Conservation (phyloP, 2,888 invertebrate genomes). For the Teleiodes luculella region DNA sequence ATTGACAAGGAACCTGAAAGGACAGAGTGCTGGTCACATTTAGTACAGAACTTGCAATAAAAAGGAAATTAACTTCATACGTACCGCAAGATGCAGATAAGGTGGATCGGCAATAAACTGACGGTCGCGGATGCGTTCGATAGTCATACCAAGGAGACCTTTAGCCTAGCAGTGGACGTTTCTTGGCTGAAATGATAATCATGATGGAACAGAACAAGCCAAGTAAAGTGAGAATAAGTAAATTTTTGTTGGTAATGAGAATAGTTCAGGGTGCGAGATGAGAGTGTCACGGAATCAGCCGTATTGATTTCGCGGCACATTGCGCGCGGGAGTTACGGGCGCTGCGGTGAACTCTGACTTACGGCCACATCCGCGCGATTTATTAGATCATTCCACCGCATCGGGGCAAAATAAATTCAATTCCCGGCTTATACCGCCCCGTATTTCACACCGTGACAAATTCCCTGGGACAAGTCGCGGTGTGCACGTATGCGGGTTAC, state of each 20-base stretch:
- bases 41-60: too few species aligned
- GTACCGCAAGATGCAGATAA: too few species aligned
- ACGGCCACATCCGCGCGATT: constrained; percentile 62
- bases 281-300: constrained; percentile 39
- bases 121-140: background rate
- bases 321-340: constrained; percentile 58
- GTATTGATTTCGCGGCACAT: constrained; percentile 76
- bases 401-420: constrained; percentile 66
- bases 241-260: background rate
- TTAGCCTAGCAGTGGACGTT: background rate
- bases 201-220: too few species aligned
- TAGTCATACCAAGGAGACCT: background rate
- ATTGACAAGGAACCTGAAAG: too few species aligned
- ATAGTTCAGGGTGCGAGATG: background rate
- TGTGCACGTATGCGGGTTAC: constrained; percentile 53
- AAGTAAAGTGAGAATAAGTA: too few species aligned
- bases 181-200: too few species aligned
- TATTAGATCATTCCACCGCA: constrained; percentile 69
- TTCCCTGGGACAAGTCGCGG: constrained; percentile 33
- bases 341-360: constrained; percentile 62
- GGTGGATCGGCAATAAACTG: too few species aligned
- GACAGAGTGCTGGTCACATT: too few species aligned
- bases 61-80: too few species aligned
- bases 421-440: constrained; percentile 45
- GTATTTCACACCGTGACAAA: constrained; percentile 64